Conservation (phyloP, 2,797 vertebrate species). For the Crax fasciolata region DNA sequence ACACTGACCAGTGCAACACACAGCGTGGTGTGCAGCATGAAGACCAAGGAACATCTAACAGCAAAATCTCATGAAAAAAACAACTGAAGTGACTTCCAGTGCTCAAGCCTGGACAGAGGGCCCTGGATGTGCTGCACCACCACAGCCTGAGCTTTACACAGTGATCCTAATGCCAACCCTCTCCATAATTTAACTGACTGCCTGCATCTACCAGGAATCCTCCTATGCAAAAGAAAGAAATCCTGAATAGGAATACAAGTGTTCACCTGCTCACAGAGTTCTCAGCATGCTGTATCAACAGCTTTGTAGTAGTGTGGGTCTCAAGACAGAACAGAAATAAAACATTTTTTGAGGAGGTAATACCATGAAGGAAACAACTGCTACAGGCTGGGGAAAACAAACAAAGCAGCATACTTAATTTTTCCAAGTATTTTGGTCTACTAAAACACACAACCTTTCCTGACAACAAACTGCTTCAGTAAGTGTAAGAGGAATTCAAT, state of each 20-base stretch:
- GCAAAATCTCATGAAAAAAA: not conserved
- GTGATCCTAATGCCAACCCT: not conserved
- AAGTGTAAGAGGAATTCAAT: slow-evolving; percentile 3
- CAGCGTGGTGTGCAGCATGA: not conserved
- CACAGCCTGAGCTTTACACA: not conserved
- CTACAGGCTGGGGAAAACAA: not conserved
- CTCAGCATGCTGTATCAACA: no score
- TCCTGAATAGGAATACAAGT: no score
- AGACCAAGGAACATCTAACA: no score
- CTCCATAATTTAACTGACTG: not conserved
- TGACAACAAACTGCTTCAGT: slow-evolving; percentile 2
- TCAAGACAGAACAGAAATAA: not conserved
- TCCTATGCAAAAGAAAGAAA: not conserved
- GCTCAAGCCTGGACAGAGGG: not conserved
- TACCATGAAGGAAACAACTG: not conserved
- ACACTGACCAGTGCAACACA: not conserved
- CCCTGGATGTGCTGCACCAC: not conserved
- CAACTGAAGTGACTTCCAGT: not conserved
- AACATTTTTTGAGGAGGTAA: not conserved
- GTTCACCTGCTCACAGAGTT: not conserved
- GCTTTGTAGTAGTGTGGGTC: not conserved
- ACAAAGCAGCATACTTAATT: not conserved
- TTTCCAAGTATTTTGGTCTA: not conserved
- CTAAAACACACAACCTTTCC: slow-evolving; percentile 1
- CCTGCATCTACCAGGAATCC: not conserved